phyloP scores from a whole-genome alignment of 2,113 vertebrate species.

The Mesoclemmys tuberculata region DNA sequence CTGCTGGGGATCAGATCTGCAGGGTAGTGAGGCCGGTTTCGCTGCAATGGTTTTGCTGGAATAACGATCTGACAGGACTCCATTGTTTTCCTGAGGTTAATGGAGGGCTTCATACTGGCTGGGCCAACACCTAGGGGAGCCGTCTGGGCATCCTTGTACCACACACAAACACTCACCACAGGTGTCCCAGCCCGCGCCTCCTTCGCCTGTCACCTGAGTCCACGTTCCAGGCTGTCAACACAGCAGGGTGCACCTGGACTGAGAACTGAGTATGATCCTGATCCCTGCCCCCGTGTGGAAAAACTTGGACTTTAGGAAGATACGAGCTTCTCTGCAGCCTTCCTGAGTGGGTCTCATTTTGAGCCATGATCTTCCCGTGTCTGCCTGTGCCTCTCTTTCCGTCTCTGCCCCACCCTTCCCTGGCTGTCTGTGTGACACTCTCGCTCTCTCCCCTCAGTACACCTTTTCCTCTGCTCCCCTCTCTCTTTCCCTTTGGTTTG shows the following conservation, averaged over 20 bases:
- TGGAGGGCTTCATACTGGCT: neutral
- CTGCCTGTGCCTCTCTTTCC: neutral
- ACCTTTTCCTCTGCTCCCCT: neutral
- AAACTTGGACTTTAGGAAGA: neutral
- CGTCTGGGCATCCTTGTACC: neutral
- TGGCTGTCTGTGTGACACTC: neutral
- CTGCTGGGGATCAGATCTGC: neutral
- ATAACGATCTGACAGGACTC: neutral
- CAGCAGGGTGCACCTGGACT: neutral
- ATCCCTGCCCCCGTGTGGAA: neutral
- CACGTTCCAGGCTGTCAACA: neutral
- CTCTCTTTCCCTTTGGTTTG: neutral
- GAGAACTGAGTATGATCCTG: neutral
- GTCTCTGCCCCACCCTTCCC: neutral
- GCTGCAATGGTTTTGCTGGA: rapidly evolving
- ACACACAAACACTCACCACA: neutral
- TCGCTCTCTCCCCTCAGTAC: neutral
- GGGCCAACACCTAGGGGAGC: neutral
- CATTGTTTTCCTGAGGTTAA: neutral
- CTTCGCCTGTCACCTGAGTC: neutral
- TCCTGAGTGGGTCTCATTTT: neutral
- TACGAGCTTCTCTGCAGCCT: neutral
- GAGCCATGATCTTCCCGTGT: neutral
- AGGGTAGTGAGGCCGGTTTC: neutral
- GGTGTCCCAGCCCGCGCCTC: neutral